Percentiles rank a stretch among this genome's conserved stretches.
Conservation (phyloP, 2,113 vertebrate species). For the Odobenus rosmarus region DNA sequence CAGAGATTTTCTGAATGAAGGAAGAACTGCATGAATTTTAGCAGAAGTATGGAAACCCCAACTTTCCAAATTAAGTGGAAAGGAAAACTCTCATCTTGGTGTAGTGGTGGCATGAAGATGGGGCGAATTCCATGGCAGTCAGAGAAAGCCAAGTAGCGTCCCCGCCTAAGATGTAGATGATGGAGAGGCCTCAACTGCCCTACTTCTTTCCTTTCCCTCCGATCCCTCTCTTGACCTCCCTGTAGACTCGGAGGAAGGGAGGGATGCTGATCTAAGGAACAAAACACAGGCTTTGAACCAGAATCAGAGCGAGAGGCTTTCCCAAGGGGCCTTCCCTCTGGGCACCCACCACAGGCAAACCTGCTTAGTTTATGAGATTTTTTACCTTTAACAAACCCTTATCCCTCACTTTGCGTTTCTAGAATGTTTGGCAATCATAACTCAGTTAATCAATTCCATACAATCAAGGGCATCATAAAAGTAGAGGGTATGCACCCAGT, state of each 20-base stretch:
- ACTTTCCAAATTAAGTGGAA: neutral
- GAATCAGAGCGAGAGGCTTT: neutral
- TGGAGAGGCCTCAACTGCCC: neutral
- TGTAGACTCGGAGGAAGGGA: neutral
- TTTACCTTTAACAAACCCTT: neutral
- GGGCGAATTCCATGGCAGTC: neutral
- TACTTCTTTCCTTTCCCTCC: no score
- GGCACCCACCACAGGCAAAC: neutral
- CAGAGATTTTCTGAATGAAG: neutral
- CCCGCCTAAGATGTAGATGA: rapidly evolving
- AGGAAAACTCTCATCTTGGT: neutral
- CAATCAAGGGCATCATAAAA: neutral
- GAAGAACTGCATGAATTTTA: neutral
- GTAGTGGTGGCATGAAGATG: rapidly evolving
- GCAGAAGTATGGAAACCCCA: neutral
- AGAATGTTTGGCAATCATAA: neutral
- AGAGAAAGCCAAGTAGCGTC: rapidly evolving
- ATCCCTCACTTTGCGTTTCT: neutral
- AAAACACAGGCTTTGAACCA: neutral
- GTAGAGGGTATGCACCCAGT: neutral
- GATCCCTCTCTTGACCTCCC: neutral
- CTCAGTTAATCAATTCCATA: neutral
- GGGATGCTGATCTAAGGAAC: neutral
- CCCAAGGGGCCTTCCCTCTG: neutral
- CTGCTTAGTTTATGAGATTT: neutral